Conservation (phyloP, 2,113 vertebrate genomes). For the Heptranchias perlo region DNA sequence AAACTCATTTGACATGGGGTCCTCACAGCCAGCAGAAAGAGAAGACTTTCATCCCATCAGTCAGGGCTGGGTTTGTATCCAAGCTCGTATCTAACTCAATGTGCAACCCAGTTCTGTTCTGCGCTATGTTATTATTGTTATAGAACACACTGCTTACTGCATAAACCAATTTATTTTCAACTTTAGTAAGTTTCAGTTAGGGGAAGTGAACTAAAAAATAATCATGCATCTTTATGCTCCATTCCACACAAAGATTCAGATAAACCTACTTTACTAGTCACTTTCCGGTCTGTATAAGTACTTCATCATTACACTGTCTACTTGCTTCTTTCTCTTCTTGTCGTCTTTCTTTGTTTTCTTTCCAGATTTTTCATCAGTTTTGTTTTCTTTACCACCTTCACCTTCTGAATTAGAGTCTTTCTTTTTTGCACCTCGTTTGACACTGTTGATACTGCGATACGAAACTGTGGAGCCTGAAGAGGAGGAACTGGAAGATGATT, state of each 20-base stretch:
- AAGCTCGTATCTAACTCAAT: background rate
- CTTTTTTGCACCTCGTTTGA: conserved; percentile 72
- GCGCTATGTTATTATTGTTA: background rate
- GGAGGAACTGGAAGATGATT: conserved; percentile 63
- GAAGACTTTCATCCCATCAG: background rate
- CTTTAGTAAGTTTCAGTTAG: background rate
- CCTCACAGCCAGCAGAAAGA: background rate
- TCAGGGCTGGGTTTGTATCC: background rate
- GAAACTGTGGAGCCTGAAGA: conserved; percentile 75
- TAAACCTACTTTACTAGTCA: conserved; percentile 83
- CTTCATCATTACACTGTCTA: conserved; percentile 95
- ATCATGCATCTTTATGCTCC: conserved; percentile 60
- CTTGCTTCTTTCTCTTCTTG: conserved; percentile 82
- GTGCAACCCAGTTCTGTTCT: background rate
- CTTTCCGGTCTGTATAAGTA: conserved; percentile 91
- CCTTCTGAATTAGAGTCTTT: conserved; percentile 42
- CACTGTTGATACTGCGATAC: conserved; percentile 75
- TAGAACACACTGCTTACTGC: background rate
- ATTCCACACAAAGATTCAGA: conserved; percentile 46
- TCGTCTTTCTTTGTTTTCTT: conserved; percentile 66
- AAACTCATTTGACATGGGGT: background rate
- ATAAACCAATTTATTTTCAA: background rate
- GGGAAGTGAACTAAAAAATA: conserved; percentile 41
- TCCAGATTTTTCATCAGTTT: conserved; percentile 39
- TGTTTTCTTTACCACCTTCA: conserved; percentile 45